Evolutionary conservation across 2,888 invertebrate species (phyloP), one percentile per base, ranked within the genome.

Genomic region (Drosophila anomalipes): DNA sequence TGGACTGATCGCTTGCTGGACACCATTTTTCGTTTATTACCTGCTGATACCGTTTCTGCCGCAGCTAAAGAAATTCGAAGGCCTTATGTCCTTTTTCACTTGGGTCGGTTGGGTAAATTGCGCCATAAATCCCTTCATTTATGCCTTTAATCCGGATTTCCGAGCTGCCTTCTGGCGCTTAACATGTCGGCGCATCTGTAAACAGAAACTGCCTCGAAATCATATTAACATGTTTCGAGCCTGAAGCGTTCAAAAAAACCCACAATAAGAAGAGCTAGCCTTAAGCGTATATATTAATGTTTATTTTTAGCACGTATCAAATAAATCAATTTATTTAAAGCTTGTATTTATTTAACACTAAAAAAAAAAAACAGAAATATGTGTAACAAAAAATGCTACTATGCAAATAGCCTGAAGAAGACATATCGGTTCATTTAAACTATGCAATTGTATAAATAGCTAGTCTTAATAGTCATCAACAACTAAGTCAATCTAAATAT

Each of bases 41-140:
- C 93, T 98, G 6, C 94, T 97, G 1, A 96, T 96, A n/a, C 97
- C 97, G 22, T 97, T 97, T 91, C 94, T 97, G 72, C 95, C 96
- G 0, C 94, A 92, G 47, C 93, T 94, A 41, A 95, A 95, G 75
- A 95, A 95, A 0, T 94, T 94, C 56, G 94, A 95, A 14, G 94
- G 95, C 4, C 93, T 97, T 41, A 96, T 96, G 96, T 95, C 95
- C 53, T 95, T 96, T 74, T 93, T 97, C 64, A 97, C 97, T 1
- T 98, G 98, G 97, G 94, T 98, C 51, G 98, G 97, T 0, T 98
- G 97, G 97, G 96, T 97, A 79, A 98, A 98, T 92, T 97, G 97
- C 1, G 97, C 97, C 5, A 97, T 98, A 72, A 98, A 98, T 94
- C 97, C 98, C 0, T 97, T 97, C 91, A 98, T 98, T 88, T 98